Base-by-base conservation (phyloP, 1,140 invertebrate genomes). In the Aphaenogaster ashmeadi region DNA sequence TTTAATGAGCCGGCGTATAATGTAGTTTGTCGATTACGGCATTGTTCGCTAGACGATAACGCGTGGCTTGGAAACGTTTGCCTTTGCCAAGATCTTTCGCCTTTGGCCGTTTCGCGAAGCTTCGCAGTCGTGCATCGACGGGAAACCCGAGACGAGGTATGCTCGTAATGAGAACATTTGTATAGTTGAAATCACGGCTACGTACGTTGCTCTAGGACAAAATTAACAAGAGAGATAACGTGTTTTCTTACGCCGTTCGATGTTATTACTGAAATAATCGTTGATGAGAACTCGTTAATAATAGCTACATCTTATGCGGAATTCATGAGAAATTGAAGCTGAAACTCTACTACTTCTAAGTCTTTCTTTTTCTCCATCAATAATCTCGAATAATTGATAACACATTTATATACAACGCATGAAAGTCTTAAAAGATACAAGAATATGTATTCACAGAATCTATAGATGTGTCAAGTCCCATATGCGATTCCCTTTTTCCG, bases 1-100 rank as follows among this genome's bases (percentile, higher is more conserved):
- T 93, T 93, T 93, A 92, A 93, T 86, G 91, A 93, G 89, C 91
- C 85, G 71, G 50, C 87, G 72, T 86, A 87, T 93, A 91, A 91
- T 89, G 89, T 87, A 91, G 90, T 92, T 93, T 93, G 91, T 87
- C 92, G 89, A 93, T 93, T 93, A 93, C 75, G 77, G 69, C 83
- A 91, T 90, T 92, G 88, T 93, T 89, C 78, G 71, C 75, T 60
- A 41, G 81, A 58, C 50, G 56, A 54, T 71, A 86, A 58, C 27
- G 44, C 67, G 41, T 64, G 52, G 0, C 47, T 69, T 15, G 71
- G 60, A 75, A 87, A 84, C 66, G 64, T 90, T 90, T 87, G 77
- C 86, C 79, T 90, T 88, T 85, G 79, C 86, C 64, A 86, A 85
- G 86, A 90, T 88, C 69, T 81, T 58, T 62, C 38, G 86, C 89